Evolutionary conservation across 2,797 vertebrate genomes (phyloP).

Genomic region (Etheostoma nigrum): DNA sequence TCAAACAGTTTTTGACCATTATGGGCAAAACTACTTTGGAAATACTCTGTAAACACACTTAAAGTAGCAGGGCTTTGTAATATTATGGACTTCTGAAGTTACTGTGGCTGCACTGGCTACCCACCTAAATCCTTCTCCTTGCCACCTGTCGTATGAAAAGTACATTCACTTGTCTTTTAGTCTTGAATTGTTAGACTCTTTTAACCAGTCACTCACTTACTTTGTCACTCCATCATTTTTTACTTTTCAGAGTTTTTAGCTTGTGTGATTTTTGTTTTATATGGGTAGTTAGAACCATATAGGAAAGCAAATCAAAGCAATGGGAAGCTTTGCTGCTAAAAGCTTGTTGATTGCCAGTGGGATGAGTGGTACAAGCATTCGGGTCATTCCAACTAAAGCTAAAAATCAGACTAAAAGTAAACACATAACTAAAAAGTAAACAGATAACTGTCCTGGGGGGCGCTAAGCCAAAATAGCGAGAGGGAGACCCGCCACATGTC

Average conservation of each 20-base stretch:
- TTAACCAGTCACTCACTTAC: not conserved
- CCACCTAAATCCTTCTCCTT: not conserved
- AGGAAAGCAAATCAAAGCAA: not conserved
- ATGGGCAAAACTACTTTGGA: not conserved
- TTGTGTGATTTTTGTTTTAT: not conserved
- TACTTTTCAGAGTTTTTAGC: not conserved
- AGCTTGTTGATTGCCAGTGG: not conserved
- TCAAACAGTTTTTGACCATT: not conserved
- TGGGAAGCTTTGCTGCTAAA: not conserved
- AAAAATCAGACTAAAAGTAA: not conserved
- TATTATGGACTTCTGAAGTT: not conserved
- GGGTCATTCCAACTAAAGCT: not conserved
- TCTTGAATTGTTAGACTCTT: not conserved
- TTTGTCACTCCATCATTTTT: not conserved
- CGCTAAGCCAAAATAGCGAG: too few relatives aligned
- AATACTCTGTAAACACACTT: not conserved
- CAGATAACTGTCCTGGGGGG: too few relatives aligned
- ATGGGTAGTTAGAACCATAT: too few relatives aligned
- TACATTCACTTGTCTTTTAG: not conserved
- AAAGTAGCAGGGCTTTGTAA: not conserved
- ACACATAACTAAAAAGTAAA: not conserved
- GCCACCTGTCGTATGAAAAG: not conserved
- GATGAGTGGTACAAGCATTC: not conserved
- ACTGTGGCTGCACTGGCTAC: not conserved
- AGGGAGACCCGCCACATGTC: too few relatives aligned